phyloP scores from a whole-genome alignment of 2,888 invertebrate genomes.

The Cataglyphis rosenhaueri region DNA sequence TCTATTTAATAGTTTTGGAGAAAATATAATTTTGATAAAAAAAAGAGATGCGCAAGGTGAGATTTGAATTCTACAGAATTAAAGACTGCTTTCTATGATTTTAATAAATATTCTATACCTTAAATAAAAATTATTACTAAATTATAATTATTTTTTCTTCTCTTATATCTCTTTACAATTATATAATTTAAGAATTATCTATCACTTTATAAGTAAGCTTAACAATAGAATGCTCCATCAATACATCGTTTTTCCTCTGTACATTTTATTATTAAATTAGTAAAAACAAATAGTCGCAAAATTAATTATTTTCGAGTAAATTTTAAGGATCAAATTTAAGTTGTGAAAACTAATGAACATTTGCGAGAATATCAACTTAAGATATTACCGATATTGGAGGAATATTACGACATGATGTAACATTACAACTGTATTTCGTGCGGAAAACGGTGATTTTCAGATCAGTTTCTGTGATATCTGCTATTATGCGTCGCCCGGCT shows the following conservation, averaged over 20 bases:
- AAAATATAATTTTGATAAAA: background rate
- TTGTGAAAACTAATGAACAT: background rate
- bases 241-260: background rate
- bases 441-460: background rate
- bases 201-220: background rate
- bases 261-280: background rate
- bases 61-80: slow-evolving; percentile 32
- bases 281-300: background rate
- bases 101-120: background rate
- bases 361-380: background rate
- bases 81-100: background rate
- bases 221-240: background rate
- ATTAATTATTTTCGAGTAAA: background rate
- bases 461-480: slow-evolving; percentile 78
- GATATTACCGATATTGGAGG: background rate
- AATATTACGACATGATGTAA: background rate
- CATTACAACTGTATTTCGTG: background rate
- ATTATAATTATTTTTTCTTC: background rate
- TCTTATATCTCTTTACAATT: background rate
- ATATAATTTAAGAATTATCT: background rate
- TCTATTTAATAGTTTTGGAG: background rate
- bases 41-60: slow-evolving; percentile 24
- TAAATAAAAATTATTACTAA: background rate
- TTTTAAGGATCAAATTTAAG: background rate
- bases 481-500: slow-evolving; percentile 81